phyloP scores from a whole-genome alignment of 2,888 invertebrate genomes.

The Chrysopilus asiliformis region DNA sequence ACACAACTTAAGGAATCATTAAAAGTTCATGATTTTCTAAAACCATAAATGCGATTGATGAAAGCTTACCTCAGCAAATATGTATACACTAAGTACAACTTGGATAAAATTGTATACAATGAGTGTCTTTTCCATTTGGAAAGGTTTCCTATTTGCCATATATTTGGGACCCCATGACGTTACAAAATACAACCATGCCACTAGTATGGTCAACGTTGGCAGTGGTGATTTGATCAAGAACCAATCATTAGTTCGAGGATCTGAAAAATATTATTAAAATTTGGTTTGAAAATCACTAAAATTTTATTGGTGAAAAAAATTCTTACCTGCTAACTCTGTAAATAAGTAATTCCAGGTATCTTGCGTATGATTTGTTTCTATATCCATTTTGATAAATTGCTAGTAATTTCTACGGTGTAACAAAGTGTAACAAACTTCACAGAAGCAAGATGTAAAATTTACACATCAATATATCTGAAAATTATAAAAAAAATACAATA shows the following conservation, averaged over 20 bases:
- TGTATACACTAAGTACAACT: constrained; percentile 67
- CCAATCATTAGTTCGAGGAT: constrained; percentile 52
- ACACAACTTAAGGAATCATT: too few species aligned
- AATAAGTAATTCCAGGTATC: constrained; percentile 50
- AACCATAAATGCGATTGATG: too few species aligned
- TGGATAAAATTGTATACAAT: constrained; percentile 81
- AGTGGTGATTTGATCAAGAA: constrained; percentile 53
- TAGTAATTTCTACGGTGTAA: background rate
- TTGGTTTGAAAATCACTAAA: constrained; percentile 8
- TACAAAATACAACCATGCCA: constrained; percentile 57
- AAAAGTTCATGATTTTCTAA: too few species aligned
- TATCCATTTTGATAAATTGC: constrained; percentile 38
- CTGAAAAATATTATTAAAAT: constrained; percentile 29
- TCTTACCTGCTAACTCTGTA: constrained; percentile 51
- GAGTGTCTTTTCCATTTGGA: constrained; percentile 61
- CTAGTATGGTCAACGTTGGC: constrained; percentile 51
- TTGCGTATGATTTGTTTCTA: constrained; percentile 47
- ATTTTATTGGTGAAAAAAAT: too few species aligned
- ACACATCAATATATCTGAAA: too few species aligned
- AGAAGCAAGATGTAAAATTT: too few species aligned
- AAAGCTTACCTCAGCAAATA: constrained; percentile 42
- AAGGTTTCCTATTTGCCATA: constrained; percentile 79
- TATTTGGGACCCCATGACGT: constrained; percentile 67
- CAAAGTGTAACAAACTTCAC: too few species aligned
- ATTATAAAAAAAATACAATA: too few species aligned